These are phyloP conservation scores for Drosophila truncata DNA, from an alignment of 1,140 invertebrate genomes.

Conservation along the genomic window DNA sequence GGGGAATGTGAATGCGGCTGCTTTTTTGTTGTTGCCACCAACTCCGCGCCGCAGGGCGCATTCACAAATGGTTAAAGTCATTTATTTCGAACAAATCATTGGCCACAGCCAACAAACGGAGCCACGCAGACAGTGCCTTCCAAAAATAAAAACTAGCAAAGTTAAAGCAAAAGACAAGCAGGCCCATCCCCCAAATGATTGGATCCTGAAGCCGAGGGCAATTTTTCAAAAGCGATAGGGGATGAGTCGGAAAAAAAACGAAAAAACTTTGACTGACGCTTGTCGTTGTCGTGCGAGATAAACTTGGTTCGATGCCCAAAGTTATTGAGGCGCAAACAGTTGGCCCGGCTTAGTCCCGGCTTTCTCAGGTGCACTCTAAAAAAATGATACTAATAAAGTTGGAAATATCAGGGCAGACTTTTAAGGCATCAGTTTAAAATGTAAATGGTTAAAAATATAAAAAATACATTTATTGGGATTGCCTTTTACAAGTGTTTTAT, in stretches of 20 bases:
- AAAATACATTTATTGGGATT: not conserved
- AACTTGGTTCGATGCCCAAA: slow-evolving; percentile 77
- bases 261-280: slow-evolving; percentile 79
- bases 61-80: slow-evolving; percentile 77
- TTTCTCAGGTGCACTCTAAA: not conserved
- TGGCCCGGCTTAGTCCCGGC: slow-evolving; percentile 41
- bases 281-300: slow-evolving; percentile 72
- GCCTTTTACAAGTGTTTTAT: not conserved
- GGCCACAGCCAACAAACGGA: slow-evolving; percentile 55
- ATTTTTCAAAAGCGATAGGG: slow-evolving; percentile 65
- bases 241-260: slow-evolving; percentile 34
- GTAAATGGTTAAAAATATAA: no score
- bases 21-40: slow-evolving; percentile 48
- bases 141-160: slow-evolving; percentile 68
- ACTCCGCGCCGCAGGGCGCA: slow-evolving; percentile 16
- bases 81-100: slow-evolving; percentile 81
- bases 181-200: slow-evolving; percentile 41
- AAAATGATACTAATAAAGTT: not conserved
- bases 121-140: slow-evolving; percentile 19
- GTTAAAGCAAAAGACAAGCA: slow-evolving; percentile 48
- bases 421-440: no score
- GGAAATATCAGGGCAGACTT: fast-evolving
- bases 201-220: slow-evolving; percentile 41
- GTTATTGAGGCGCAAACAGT: slow-evolving; percentile 82
- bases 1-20: slow-evolving; percentile 46